Evolutionary conservation across 2,797 vertebrate species (phyloP), one percentile per base, ranked within the genome.

Genomic region (Toxotes lorentzi): DNA sequence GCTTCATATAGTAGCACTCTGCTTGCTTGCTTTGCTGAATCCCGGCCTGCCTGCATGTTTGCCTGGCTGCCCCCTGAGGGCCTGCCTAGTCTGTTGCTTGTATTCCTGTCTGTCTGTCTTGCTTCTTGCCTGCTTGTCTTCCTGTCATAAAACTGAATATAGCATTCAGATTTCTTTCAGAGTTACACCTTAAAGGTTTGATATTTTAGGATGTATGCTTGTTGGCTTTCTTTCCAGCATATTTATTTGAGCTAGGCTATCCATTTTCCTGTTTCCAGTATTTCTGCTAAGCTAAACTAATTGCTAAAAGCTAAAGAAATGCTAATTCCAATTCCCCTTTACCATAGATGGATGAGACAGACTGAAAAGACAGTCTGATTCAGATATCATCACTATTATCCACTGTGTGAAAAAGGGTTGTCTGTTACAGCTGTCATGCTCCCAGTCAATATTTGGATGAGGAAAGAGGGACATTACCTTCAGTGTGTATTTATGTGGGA

Each of bases 1-100:
- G 79, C 53, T 27, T 81, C 12, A 41, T 76, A 71, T 70, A 80
- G 71, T 67, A 60, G 64, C 56, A 7, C 77, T 74, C 71, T 80
- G 70, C 69, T 60, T 70, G 80, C 69, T 78, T 83, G 77, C 79
- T 82, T 81, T 81, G 58, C 78, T 88, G 77, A 87, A 53, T 72
- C 73, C 67, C 61, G 57, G 85, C 50, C 82, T 80, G 68, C 34
- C 68, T 84, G 76, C 73, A 67, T 74, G 57, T 82, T 82, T 81
- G 64, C 65, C 81, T 78, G 59, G 50, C 62, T 73, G 32, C 35
- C 73, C 82, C 77, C 74, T 0, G 7, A 67, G 47, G 75, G 61
- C 27, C 70, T 56, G 56, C 66, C 24, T 14, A 14, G 57, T 68
- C 40, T 32, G 12, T 57, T 73, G 79, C 23, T 61, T 83, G 57